Percentiles rank a stretch among this genome's conserved stretches.
These are phyloP conservation scores for Sarcophaga bullata DNA, from an alignment of 1,140 invertebrate species.

Conservation along the genomic window DNA sequence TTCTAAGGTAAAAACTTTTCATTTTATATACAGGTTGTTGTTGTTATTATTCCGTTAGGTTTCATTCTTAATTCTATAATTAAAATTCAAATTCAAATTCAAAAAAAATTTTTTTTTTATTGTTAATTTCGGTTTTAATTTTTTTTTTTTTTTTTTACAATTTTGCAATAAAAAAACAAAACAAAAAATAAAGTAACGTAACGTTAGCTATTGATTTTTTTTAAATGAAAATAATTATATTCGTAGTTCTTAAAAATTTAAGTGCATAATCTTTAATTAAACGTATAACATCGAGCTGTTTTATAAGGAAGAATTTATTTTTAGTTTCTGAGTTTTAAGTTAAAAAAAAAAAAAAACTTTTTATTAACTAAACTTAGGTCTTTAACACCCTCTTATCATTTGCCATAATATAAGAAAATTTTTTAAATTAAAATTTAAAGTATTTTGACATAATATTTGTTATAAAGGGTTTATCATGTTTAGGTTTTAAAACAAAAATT, in stretches of 20 bases:
- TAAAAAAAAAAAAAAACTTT: no score
- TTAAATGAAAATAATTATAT: background rate
- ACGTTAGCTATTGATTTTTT: background rate
- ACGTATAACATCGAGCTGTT: conserved; percentile 5
- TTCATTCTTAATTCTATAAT: conserved; percentile 14
- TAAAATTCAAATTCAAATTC: conserved; percentile 4
- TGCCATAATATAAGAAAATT: no score
- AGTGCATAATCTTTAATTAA: conserved; percentile 1
- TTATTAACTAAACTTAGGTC: no score
- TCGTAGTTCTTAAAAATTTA: background rate
- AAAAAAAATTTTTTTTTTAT: conserved; percentile 16
- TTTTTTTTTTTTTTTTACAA: background rate
- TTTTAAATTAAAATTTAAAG: no score
- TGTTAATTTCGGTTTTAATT: conserved; percentile 9
- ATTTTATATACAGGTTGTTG: conserved; percentile 55
- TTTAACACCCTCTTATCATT: no score
- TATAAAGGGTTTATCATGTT: no score
- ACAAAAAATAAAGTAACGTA: background rate
- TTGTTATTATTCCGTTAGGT: conserved; percentile 27
- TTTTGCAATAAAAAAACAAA: background rate
- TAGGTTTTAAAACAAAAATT: no score
- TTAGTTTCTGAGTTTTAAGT: no score
- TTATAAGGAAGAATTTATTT: background rate
- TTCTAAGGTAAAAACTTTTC: conserved; percentile 66
- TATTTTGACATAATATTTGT: no score